Evolutionary conservation across 1,140 invertebrate species (phyloP), one percentile per base, ranked within the genome.

Genomic region (Potamilus streckersoni): DNA sequence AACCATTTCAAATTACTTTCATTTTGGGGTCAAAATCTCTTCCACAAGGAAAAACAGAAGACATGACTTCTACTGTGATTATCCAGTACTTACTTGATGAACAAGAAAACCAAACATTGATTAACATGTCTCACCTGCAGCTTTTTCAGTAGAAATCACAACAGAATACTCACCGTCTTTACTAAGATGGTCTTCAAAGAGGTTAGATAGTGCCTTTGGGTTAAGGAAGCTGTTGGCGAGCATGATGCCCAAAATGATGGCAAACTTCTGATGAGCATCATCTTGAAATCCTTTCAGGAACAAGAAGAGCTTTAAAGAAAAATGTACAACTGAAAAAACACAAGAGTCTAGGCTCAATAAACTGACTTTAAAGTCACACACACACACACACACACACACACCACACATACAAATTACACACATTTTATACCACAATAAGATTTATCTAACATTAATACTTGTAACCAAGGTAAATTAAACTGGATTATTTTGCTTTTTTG

Each of bases 271-370:
- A 80, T 97, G 92, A 91, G 98, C 95, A 79, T 93, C 93, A 78
- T 95, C 94, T 84, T 93, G 93, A 91, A 98, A 98, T 84, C 96
- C 96, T 91, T 97, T 98, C 89, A 98, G 94, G 91, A 97, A 99
- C 80, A 97, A 93, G 85, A 98, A 92, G 74, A 98, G 94, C 92
- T 98, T 97, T 38, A 83, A 82, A 31, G 71, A 58, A 76, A 57
- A 38, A 38, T 6, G 8, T 38, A 38, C 38, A 38, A 20, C 1
- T 12, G 56, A 15, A 68, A 57, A 31, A 20, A 60, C 19, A 19
- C 19, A 60, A 69, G 14, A 65, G 58, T 64, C 55, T 31, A 15
- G 58, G 58, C n/a, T 23, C 5, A 27, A 56, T 19, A 20, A n/a
- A 2, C 27, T 27, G 27, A 27, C 27, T n/a, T n/a, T n/a, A n/a